Evolutionary conservation across 2,797 vertebrate species (phyloP).

Genomic region (Aulostomus chinensis): DNA sequence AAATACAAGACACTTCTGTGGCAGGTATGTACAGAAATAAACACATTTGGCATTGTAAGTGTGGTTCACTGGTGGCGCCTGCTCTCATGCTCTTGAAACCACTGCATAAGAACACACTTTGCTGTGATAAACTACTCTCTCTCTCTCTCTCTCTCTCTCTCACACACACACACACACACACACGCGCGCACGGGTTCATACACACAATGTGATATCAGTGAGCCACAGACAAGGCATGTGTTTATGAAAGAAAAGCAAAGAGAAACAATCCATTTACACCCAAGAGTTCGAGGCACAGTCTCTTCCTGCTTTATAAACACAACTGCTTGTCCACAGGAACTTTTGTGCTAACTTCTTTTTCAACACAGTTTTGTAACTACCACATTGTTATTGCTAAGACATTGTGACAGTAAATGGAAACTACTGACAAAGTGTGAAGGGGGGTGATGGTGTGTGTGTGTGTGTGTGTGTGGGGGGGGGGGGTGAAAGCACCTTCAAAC

Average conservation of each 20-base stretch:
- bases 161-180: conserved; percentile 23
- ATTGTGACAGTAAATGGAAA: conserved; percentile 88
- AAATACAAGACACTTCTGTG: conserved; percentile 95
- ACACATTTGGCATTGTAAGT: conserved; percentile 87
- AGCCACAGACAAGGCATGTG: conserved; percentile 91
- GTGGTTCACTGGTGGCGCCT: conserved; percentile 80
- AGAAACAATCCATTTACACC: conserved; percentile 79
- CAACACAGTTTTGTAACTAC: conserved; percentile 83
- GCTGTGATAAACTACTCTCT: conserved; percentile 68
- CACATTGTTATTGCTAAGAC: conserved; percentile 95
- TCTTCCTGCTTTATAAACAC: conserved; percentile 87
- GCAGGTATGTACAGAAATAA: conserved; percentile 93
- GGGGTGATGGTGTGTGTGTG: no score
- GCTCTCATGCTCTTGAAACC: conserved; percentile 73
- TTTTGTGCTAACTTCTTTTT: conserved; percentile 81
- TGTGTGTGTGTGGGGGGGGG: no score
- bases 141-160: no score
- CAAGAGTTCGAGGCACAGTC: conserved; percentile 89
- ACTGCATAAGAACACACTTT: conserved; percentile 75
- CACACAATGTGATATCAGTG: conserved; percentile 73
- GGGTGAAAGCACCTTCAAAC: conserved; percentile 91
- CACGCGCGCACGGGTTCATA: conserved; percentile 12
- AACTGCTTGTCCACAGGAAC: conserved; percentile 79
- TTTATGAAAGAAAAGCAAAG: conserved; percentile 76
- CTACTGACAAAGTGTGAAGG: conserved; percentile 81